Conservation (phyloP, 2,888 invertebrate species). For the Dusona sp. region DNA sequence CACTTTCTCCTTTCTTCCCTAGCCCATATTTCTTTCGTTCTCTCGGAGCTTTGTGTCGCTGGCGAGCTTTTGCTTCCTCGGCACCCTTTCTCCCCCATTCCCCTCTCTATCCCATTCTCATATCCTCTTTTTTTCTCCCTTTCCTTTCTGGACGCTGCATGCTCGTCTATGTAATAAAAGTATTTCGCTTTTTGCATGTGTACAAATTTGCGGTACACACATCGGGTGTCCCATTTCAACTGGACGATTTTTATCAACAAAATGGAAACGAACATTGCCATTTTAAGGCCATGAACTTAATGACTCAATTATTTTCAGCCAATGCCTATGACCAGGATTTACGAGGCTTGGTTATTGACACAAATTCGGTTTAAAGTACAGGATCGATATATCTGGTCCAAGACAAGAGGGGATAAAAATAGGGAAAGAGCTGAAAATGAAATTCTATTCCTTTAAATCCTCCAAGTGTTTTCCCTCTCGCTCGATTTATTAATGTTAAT, state of each 20-base stretch:
- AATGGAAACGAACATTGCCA: neutral
- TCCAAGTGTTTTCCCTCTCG: neutral
- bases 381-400: neutral
- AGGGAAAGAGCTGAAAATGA: neutral
- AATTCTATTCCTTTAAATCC: neutral
- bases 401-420: neutral
- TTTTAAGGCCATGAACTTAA: constrained; percentile 1
- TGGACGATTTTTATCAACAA: neutral
- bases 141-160: constrained; percentile 17
- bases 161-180: constrained; percentile 16
- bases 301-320: neutral
- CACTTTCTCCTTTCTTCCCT: constrained; percentile 48
- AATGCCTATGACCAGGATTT: neutral
- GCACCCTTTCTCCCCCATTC: neutral
- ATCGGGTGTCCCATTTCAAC: constrained; percentile 8
- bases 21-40: constrained; percentile 34
- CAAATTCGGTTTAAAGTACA: neutral
- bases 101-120: constrained; percentile 9
- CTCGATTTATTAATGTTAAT: neutral
- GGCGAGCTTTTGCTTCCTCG: constrained; percentile 12
- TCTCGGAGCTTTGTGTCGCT: constrained; percentile 40
- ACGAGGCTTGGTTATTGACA: neutral
- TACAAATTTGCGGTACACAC: neutral
- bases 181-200: neutral
- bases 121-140: neutral